Percentiles rank a stretch among this genome's conserved stretches.
Conservation (phyloP, 1,140 invertebrate species). For the Prorops nasuta region DNA sequence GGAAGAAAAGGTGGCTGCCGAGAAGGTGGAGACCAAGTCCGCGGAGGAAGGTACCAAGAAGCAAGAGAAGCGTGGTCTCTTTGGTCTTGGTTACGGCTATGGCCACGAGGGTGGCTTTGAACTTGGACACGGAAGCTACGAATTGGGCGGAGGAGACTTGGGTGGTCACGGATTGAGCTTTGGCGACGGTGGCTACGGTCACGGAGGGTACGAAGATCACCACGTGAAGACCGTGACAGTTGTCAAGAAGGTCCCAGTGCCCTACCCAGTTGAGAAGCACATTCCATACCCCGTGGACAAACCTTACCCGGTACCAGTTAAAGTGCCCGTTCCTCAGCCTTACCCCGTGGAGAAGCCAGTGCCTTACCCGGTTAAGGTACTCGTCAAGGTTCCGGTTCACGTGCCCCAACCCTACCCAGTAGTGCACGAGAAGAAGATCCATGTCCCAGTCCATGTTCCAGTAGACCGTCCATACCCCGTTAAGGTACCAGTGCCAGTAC, state of each 20-base stretch:
- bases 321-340: constrained; percentile 64
- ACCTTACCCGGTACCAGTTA: constrained; percentile 72
- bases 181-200: constrained; percentile 33
- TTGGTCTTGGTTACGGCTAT: constrained; percentile 61
- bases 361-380: constrained; percentile 64
- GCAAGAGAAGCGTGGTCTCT: constrained; percentile 65
- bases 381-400: constrained; percentile 67
- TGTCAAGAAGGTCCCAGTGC: constrained; percentile 68
- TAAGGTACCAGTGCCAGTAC: constrained; percentile 56
- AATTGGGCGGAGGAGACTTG: constrained; percentile 24
- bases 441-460: constrained; percentile 60
- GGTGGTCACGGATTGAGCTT: constrained; percentile 22
- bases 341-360: constrained; percentile 64
- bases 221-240: constrained; percentile 72
- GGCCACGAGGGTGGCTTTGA: constrained; percentile 62
- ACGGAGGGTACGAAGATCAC: constrained; percentile 30
- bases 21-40: constrained; percentile 56
- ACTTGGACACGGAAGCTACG: constrained; percentile 45
- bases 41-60: constrained; percentile 58
- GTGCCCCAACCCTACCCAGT: constrained; percentile 65
- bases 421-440: constrained; percentile 63
- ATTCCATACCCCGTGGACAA: constrained; percentile 68
- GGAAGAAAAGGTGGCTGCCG: constrained; percentile 60
- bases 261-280: constrained; percentile 67
- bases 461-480: constrained; percentile 65